Conservation (phyloP, 2,888 invertebrate species). For the Drosophila atripex region DNA sequence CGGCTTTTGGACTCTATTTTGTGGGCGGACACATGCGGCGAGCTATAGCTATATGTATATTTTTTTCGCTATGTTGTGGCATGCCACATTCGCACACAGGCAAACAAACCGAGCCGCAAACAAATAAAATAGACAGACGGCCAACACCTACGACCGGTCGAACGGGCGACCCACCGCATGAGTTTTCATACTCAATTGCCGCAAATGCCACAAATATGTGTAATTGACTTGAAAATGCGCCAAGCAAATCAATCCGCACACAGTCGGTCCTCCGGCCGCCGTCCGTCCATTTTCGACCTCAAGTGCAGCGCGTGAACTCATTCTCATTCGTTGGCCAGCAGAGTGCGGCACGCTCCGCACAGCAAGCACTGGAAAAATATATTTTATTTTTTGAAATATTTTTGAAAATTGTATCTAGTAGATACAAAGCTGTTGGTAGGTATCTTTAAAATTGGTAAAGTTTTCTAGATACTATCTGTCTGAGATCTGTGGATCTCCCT, state of each 20-base stretch:
- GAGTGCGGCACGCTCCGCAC: constrained; percentile 32
- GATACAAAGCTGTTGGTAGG: not conserved
- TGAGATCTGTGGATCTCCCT: not conserved
- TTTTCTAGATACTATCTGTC: not conserved
- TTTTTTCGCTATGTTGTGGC: constrained; percentile 58
- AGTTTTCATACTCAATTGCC: constrained; percentile 68
- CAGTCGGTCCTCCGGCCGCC: constrained; percentile 21
- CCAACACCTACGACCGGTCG: constrained; percentile 63
- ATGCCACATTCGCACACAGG: constrained; percentile 60
- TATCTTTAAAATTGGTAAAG: not conserved
- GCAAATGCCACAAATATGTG: constrained; percentile 77
- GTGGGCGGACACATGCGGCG: constrained; percentile 71
- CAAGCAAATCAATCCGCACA: constrained; percentile 77
- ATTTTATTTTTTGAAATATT: not conserved
- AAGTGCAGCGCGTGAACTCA: constrained; percentile 75
- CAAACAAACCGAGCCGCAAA: constrained; percentile 34
- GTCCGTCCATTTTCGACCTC: constrained; percentile 57
- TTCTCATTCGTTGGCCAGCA: constrained; percentile 61
- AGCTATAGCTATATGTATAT: not conserved
- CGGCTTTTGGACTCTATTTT: constrained; percentile 51
- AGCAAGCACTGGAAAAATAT: constrained; percentile 5
- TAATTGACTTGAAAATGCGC: constrained; percentile 81
- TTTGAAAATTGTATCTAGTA: not conserved
- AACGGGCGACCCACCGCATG: constrained; percentile 61
- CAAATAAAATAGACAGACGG: constrained; percentile 60